phyloP scores from a whole-genome alignment of 2,797 vertebrate species.

The Eleutherodactylus coqui region DNA sequence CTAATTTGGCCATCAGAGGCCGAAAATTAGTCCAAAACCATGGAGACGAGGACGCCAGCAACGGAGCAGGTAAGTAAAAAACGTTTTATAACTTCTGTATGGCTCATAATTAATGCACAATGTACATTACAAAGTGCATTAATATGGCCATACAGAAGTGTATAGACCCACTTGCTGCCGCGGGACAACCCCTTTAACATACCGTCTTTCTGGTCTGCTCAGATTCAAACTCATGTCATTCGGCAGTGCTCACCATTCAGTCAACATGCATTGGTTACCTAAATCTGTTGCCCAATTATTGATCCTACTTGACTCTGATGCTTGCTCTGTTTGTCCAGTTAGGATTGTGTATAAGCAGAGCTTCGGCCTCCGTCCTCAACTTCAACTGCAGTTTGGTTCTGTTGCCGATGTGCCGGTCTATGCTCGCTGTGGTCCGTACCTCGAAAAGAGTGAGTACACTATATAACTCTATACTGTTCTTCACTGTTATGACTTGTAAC shows the following conservation, averaged over 20 bases:
- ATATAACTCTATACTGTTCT: neutral
- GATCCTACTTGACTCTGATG: conserved; percentile 66
- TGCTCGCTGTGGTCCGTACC: conserved; percentile 87
- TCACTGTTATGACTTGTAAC: neutral
- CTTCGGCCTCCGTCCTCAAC: conserved; percentile 93
- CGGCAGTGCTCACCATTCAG: neutral
- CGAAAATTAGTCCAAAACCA: too few relatives aligned
- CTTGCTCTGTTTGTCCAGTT: conserved; percentile 84
- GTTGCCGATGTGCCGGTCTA: conserved; percentile 89
- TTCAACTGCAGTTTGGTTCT: conserved; percentile 95
- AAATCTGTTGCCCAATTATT: neutral
- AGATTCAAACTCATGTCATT: neutral
- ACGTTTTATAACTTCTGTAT: too few relatives aligned
- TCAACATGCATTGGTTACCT: neutral
- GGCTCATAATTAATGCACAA: too few relatives aligned
- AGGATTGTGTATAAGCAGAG: conserved; percentile 95
- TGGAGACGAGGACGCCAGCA: too few relatives aligned
- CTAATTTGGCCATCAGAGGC: too few relatives aligned
- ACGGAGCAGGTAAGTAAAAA: too few relatives aligned
- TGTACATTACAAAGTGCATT: too few relatives aligned
- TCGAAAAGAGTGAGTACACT: conserved; percentile 79
- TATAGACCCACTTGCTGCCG: too few relatives aligned
- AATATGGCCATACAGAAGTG: too few relatives aligned
- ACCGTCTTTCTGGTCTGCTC: too few relatives aligned
- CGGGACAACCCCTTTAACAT: too few relatives aligned